Evolutionary conservation across 2,888 invertebrate genomes (phyloP).

Genomic region (Nymphalis polychloros): DNA sequence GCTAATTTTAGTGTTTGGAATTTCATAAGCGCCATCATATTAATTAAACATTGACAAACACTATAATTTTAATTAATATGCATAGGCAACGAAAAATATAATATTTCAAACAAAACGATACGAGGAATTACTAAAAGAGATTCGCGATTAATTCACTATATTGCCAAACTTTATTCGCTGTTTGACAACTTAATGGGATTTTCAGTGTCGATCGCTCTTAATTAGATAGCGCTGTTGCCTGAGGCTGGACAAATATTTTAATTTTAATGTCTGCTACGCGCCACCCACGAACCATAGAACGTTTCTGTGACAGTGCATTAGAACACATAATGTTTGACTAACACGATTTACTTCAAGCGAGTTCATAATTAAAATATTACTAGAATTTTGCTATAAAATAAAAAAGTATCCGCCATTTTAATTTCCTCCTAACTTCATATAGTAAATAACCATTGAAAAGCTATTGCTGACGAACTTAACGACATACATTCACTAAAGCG

Average conservation of each 20-base stretch:
- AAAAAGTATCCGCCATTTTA: too few relatives aligned
- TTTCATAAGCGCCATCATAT: background rate
- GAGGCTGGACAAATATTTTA: slow-evolving; percentile 59
- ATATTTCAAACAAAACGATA: slow-evolving; percentile 20
- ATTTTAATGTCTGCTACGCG: slow-evolving; percentile 53
- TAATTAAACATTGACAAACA: slow-evolving; percentile 9
- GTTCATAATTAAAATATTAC: too few relatives aligned
- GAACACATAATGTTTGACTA: slow-evolving; percentile 12
- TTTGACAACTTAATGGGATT: slow-evolving; percentile 64
- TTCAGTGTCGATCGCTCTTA: slow-evolving; percentile 56
- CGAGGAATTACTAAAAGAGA: slow-evolving; percentile 28
- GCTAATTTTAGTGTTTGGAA: slow-evolving; percentile 6
- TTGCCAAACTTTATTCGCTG: slow-evolving; percentile 53
- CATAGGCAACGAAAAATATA: slow-evolving; percentile 3
- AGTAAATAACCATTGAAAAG: too few relatives aligned
- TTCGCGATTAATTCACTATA: slow-evolving; percentile 44
- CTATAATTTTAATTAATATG: slow-evolving; percentile 9
- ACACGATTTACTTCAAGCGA: background rate
- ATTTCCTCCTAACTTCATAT: too few relatives aligned
- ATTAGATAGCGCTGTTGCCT: slow-evolving; percentile 55
- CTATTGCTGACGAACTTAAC: background rate
- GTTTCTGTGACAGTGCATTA: slow-evolving; percentile 43
- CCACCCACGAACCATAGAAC: slow-evolving; percentile 58
- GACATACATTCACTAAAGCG: background rate
- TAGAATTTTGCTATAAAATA: too few relatives aligned